Conservation (phyloP, 2,797 vertebrate species). For the Fringilla coelebs region DNA sequence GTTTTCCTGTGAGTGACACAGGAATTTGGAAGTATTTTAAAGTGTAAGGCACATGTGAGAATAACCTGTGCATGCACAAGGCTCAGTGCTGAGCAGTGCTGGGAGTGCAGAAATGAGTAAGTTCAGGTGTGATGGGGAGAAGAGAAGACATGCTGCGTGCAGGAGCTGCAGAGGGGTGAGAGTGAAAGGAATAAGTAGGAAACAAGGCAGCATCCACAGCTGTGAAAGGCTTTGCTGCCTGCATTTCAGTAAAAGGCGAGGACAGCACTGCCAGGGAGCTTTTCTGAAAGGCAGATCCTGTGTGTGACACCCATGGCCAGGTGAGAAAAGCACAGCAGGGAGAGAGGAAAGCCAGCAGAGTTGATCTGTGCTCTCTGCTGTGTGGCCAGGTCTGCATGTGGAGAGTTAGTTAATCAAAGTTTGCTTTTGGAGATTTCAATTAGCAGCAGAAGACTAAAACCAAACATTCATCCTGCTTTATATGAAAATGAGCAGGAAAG, state of each 20-base stretch:
- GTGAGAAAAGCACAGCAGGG: background rate
- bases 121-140: background rate
- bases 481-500: conserved; percentile 45
- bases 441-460: conserved; percentile 53
- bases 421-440: conserved; percentile 63
- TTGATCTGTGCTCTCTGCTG: background rate
- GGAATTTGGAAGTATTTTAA: background rate
- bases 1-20: background rate
- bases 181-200: background rate
- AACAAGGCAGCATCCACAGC: background rate
- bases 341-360: background rate
- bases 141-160: background rate
- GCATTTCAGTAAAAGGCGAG: background rate
- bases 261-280: background rate
- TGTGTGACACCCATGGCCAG: background rate
- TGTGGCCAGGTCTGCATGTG: background rate
- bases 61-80: background rate
- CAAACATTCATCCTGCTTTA: conserved; percentile 57
- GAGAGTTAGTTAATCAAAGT: conserved; percentile 52
- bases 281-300: background rate
- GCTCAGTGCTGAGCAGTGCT: background rate
- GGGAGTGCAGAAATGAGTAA: background rate
- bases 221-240: background rate
- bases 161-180: background rate
- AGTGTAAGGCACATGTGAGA: background rate